phyloP scores from a whole-genome alignment of 2,797 vertebrate genomes.

The Gadopsis marmoratus region DNA sequence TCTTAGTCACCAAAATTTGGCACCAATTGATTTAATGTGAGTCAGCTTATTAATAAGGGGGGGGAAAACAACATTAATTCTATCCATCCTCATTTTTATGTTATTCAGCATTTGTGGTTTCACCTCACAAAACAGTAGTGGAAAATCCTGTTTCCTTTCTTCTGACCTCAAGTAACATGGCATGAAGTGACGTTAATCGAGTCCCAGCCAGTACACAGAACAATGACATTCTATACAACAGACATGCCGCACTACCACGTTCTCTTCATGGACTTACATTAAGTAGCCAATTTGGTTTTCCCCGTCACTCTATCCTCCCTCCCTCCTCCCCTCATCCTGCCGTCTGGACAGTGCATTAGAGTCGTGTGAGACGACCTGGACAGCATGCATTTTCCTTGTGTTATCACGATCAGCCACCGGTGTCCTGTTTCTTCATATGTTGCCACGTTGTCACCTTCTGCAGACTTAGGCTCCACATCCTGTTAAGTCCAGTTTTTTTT shows the following conservation, averaged over 20 bases:
- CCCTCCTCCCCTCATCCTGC: conserved; percentile 37
- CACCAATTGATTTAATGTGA: too few species aligned
- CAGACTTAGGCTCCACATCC: conserved; percentile 61
- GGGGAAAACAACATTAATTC: too few species aligned
- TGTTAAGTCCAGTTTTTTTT: conserved; percentile 29
- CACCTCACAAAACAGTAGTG: conserved; percentile 5
- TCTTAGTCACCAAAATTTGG: too few species aligned
- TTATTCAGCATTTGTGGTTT: conserved; percentile 28
- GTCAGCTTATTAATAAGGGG: too few species aligned
- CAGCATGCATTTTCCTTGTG: conserved; percentile 27
- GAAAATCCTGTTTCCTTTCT: conserved; percentile 8
- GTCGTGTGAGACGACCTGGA: conserved; percentile 39
- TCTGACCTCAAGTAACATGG: conserved; percentile 15
- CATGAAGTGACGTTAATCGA: conserved; percentile 21
- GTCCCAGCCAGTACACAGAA: not conserved
- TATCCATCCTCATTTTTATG: conserved; percentile 17
- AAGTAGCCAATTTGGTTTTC: conserved; percentile 30
- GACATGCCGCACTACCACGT: conserved; percentile 5
- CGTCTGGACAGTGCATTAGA: conserved; percentile 72
- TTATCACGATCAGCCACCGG: conserved; percentile 73
- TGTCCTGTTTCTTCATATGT: conserved; percentile 61
- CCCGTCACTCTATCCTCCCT: conserved; percentile 5
- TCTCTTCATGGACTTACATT: conserved; percentile 43
- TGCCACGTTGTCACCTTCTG: conserved; percentile 63
- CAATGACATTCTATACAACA: conserved; percentile 20